Evolutionary conservation across 2,797 vertebrate genomes (phyloP), one percentile per base, ranked within the genome.

Genomic region (Rhadinocentrus ornatus): DNA sequence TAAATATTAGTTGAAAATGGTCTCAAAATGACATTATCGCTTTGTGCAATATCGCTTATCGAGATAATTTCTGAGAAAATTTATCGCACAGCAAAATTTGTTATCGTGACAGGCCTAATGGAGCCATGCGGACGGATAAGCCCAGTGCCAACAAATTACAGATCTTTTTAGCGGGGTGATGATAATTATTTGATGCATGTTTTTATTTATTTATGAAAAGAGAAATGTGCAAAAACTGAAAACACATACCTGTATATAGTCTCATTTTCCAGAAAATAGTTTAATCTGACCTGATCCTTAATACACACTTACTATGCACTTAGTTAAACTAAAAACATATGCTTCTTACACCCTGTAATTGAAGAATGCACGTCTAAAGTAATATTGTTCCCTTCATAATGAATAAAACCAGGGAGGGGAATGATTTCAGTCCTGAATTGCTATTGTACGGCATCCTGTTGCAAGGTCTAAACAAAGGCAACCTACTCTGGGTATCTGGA

Each of bases 361-460:
- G 46, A 3, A n/a, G n/a, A 57, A 62, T 2, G 59, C 12, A 13
- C 6, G 4, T 1, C n/a, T 62, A 24, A 29, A 41, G 55, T 24
- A 2, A 35, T 35, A 58, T 70, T 80, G 69, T 83, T 50, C 12
- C 0, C 0, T 53, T 73, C 50, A 56, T 63, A 55, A 61, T 63
- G 62, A 18, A 77, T 70, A 67, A 32, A 54, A 1, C 15, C 54
- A 64, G 75, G 68, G 41, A 80, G 66, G 34, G 35, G 0, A 66
- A 16, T 29, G 8, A 59, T 66, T 59, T 48, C 7, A 57, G 55
- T 41, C 27, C 65, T 62, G 26, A 64, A 54, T 46, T 16, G 63
- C 57, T 46, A 64, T 34, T 79, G 53, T 35, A 75, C 65, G 12
- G 66, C 72, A 52, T 87, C 79, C 63, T 73, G 64, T 85, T 88